Conservation (phyloP, 2,888 invertebrate species). For the Hyalella azteca region DNA sequence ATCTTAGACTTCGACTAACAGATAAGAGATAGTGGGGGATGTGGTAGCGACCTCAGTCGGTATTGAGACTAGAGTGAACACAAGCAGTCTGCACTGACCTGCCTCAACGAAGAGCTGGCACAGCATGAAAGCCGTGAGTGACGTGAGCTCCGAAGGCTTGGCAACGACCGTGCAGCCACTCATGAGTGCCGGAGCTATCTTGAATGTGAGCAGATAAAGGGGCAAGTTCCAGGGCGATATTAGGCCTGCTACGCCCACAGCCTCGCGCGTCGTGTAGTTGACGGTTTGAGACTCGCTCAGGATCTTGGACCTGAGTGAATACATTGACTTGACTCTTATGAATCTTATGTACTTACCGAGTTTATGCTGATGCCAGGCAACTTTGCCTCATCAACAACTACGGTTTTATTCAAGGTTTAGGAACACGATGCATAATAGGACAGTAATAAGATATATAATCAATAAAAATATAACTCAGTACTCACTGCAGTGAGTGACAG, state of each 20-base stretch:
- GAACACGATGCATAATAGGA: too few species aligned
- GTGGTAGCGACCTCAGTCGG: too few species aligned
- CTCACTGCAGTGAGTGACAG: too few species aligned
- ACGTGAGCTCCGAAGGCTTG: conserved; percentile 69
- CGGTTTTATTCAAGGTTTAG: too few species aligned
- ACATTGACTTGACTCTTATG: too few species aligned
- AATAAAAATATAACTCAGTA: too few species aligned
- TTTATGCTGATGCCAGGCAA: too few species aligned
- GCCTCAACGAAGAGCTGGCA: conserved; percentile 65
- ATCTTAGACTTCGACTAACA: too few species aligned
- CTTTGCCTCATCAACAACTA: too few species aligned
- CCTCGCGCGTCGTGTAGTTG: conserved; percentile 65
- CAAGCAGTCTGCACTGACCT: conserved; percentile 61
- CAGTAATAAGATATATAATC: too few species aligned
- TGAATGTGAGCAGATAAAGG: conserved; percentile 68
- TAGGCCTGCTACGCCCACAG: conserved; percentile 67
- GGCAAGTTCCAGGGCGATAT: conserved; percentile 70
- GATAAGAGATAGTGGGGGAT: too few species aligned
- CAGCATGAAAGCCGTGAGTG: conserved; percentile 66
- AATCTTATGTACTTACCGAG: too few species aligned
- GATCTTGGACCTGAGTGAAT: conserved; percentile 57
- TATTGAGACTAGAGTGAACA: not conserved
- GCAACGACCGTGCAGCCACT: conserved; percentile 67
- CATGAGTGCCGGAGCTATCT: conserved; percentile 67
- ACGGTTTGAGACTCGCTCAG: conserved; percentile 61